phyloP scores from a whole-genome alignment of 2,797 vertebrate species.

The Dallia pectoralis region DNA sequence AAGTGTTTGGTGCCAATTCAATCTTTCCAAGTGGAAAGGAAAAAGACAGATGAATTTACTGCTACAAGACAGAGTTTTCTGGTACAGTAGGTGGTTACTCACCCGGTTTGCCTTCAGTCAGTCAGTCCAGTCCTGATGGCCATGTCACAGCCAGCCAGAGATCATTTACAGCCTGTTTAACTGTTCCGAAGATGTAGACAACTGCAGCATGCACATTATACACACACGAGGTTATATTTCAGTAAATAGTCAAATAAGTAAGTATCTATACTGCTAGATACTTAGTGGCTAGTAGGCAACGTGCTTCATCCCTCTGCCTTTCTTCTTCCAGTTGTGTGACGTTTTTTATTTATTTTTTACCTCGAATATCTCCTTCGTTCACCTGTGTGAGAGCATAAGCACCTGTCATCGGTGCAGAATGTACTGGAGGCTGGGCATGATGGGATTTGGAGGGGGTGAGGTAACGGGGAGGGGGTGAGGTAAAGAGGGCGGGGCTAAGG shows the following conservation, averaged over 20 bases:
- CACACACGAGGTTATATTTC: no score
- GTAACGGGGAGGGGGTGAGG: slow-evolving; percentile 11
- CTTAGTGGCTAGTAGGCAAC: background rate
- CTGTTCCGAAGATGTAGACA: background rate
- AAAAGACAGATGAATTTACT: background rate
- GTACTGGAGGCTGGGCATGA: slow-evolving; percentile 13
- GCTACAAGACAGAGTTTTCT: background rate
- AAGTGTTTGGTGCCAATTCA: no score
- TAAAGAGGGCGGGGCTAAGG: slow-evolving; percentile 11
- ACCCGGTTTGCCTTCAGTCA: slow-evolving; percentile 38
- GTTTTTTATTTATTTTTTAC: background rate
- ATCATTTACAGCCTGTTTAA: slow-evolving; percentile 28
- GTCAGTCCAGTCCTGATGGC: slow-evolving; percentile 34
- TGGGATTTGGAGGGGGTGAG: slow-evolving; percentile 19
- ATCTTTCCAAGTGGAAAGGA: background rate
- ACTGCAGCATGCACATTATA: slow-evolving; percentile 4
- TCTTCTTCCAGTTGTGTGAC: background rate
- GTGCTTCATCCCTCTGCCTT: background rate
- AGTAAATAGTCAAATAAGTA: no score
- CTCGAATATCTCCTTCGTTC: background rate
- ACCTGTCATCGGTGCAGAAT: slow-evolving; percentile 26
- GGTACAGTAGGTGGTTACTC: background rate
- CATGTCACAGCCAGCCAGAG: slow-evolving; percentile 36
- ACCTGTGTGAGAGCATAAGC: slow-evolving; percentile 19
- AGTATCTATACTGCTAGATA: no score